Percentiles rank a stretch among this genome's conserved stretches.
Evolutionary conservation across 2,113 vertebrate genomes (phyloP).

Genomic region (Danionella cerebrum): DNA sequence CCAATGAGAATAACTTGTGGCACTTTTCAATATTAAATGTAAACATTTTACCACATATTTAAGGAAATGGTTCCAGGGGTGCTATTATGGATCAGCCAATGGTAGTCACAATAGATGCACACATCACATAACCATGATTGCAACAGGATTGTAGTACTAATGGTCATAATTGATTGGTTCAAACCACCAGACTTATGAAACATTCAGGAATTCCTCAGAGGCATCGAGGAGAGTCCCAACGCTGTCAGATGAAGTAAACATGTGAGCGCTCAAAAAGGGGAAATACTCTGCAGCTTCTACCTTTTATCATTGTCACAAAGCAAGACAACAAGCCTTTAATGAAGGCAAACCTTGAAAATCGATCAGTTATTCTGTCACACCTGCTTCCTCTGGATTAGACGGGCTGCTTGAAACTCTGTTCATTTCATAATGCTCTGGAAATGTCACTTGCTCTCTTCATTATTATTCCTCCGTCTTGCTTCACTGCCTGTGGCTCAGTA

Average conservation of each 20-base stretch:
- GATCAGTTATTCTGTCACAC: constrained; percentile 21
- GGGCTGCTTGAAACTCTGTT: background rate
- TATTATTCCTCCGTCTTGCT: background rate
- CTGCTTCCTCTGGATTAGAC: constrained; percentile 1
- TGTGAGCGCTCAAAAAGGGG: background rate
- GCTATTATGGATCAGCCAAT: too few relatives aligned
- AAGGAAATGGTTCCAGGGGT: too few relatives aligned
- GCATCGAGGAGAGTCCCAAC: constrained; percentile 1
- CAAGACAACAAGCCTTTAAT: constrained; percentile 3
- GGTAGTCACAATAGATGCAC: too few relatives aligned
- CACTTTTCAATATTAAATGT: too few relatives aligned
- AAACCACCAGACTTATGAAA: background rate
- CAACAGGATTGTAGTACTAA: too few relatives aligned
- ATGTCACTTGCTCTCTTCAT: background rate
- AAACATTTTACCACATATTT: too few relatives aligned
- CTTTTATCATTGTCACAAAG: constrained; percentile 20
- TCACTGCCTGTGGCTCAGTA: background rate
- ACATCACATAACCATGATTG: too few relatives aligned
- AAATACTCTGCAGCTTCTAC: background rate
- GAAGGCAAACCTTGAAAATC: background rate
- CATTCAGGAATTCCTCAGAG: background rate
- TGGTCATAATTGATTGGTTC: background rate
- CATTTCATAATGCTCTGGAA: background rate
- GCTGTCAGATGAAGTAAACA: constrained; percentile 9
- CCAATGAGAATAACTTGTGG: too few relatives aligned